phyloP scores from a whole-genome alignment of 2,888 invertebrate species.

The Eudemis profundana region DNA sequence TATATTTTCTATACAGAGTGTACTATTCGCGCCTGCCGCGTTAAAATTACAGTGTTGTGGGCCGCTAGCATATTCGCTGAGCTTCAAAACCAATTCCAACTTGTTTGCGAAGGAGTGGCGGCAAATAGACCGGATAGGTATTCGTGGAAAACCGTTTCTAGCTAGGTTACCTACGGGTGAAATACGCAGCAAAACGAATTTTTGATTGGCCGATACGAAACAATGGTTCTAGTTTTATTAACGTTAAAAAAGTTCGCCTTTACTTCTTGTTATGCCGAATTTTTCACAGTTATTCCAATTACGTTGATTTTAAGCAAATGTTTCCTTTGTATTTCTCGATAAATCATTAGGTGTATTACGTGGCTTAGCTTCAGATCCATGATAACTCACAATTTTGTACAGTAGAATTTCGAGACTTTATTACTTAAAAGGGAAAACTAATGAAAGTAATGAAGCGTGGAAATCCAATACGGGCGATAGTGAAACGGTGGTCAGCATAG shows the following conservation, averaged over 20 bases:
- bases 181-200: constrained; percentile 23
- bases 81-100: constrained; percentile 77
- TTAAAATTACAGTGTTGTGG: constrained; percentile 29
- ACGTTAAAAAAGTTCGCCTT: constrained; percentile 5
- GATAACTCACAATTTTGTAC: no score
- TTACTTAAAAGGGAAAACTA: no score
- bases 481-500: no score
- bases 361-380: no score
- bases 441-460: no score
- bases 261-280: not conserved
- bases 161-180: constrained; percentile 19
- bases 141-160: constrained; percentile 15
- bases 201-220: constrained; percentile 17
- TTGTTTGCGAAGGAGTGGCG: constrained; percentile 70
- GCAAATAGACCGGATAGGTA: constrained; percentile 59
- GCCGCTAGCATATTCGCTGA: constrained; percentile 58
- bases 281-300: not conserved
- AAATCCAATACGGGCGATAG: no score
- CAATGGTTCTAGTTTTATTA: constrained; percentile 5
- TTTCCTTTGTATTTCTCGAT: no score
- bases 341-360: no score
- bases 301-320: no score
- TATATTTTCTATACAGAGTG: not conserved
- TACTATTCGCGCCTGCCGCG: constrained; percentile 11
- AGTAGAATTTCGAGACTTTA: no score